Conservation (phyloP, 2,113 vertebrate genomes). For the Ameiurus melas region DNA sequence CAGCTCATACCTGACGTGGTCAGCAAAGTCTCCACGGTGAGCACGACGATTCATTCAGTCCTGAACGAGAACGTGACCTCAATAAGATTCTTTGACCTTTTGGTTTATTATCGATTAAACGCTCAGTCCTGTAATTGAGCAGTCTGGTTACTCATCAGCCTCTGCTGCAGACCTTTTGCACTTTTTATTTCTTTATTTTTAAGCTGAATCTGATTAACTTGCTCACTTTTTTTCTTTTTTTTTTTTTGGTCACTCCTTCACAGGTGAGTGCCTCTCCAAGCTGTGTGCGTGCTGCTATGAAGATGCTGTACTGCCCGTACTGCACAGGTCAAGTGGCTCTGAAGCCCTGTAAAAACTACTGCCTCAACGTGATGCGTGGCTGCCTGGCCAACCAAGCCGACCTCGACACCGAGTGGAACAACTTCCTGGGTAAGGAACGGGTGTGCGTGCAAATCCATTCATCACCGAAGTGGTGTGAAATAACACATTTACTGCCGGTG, state of each 20-base stretch:
- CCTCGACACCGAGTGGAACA: slow-evolving; percentile 93
- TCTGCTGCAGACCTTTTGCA: slow-evolving; percentile 23
- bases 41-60: slow-evolving; percentile 46
- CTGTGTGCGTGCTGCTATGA: slow-evolving; percentile 85
- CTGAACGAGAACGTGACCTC: not conserved
- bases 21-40: slow-evolving; percentile 86
- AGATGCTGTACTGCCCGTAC: slow-evolving; percentile 95
- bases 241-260: slow-evolving; percentile 4
- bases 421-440: slow-evolving; percentile 86
- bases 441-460: not conserved
- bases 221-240: slow-evolving; percentile 18
- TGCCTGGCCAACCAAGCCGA: slow-evolving; percentile 97
- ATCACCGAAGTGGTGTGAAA: not conserved
- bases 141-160: slow-evolving; percentile 27
- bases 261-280: slow-evolving; percentile 89
- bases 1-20: slow-evolving; percentile 83
- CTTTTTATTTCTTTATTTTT: not conserved
- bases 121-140: slow-evolving; percentile 8
- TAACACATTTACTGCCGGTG: not conserved
- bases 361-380: slow-evolving; percentile 94
- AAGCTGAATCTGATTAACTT: slow-evolving; percentile 32
- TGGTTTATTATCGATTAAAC: slow-evolving; percentile 26
- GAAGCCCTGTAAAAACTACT: slow-evolving; percentile 97
- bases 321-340: slow-evolving; percentile 89
- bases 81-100: not conserved